A percentile compares a stretch with the other conserved stretches of the same genome.
These are phyloP conservation scores for Neoseiulus cucumeris DNA, from an alignment of 1,140 invertebrate species.

Conservation along the genomic window DNA sequence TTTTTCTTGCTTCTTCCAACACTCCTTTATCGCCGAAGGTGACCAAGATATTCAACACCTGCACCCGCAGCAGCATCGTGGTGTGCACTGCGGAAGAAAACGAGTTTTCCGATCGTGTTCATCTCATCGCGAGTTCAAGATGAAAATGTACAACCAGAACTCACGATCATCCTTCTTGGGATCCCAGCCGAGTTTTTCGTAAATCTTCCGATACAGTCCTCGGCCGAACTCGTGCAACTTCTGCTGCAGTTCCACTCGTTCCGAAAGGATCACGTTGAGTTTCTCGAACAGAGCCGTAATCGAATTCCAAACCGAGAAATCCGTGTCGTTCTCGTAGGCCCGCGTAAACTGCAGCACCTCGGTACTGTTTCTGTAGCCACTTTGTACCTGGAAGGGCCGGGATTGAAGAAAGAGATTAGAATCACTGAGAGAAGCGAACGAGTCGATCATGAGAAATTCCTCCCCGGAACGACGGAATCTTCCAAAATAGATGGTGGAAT, in stretches of 20 bases:
- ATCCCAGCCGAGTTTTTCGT: not conserved
- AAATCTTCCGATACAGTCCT: not conserved
- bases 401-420: not conserved
- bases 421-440: no score
- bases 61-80: not conserved
- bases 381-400: not conserved
- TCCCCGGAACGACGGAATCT: no score
- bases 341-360: not conserved
- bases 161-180: not conserved
- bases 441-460: no score
- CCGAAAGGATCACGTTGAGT: not conserved
- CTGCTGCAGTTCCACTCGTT: not conserved
- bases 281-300: not conserved
- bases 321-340: not conserved
- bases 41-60: not conserved
- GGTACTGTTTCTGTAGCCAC: not conserved
- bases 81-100: not conserved
- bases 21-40: not conserved
- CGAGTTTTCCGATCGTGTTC: not conserved
- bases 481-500: no score
- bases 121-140: no score
- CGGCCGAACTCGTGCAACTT: not conserved
- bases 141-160: not conserved
- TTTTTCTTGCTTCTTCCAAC: not conserved
- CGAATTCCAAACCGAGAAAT: not conserved